Evolutionary conservation across 2,113 vertebrate species (phyloP).

Genomic region (Sinocyclocheilus rhinocerous): DNA sequence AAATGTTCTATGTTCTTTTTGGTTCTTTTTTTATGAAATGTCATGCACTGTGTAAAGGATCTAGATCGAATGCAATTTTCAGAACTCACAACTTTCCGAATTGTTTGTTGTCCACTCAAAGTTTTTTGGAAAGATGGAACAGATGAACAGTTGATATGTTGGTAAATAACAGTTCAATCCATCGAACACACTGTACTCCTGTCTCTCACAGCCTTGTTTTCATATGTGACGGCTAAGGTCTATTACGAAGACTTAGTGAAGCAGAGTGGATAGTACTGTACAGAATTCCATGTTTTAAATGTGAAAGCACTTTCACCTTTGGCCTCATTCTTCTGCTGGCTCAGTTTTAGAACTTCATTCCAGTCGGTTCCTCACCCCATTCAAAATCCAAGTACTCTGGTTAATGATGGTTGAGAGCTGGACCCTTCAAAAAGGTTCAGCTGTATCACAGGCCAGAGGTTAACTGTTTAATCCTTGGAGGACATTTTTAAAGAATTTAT

Average conservation of each 20-base stretch:
- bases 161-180: neutral
- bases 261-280: constrained; percentile 35
- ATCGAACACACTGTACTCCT: neutral
- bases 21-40: neutral
- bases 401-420: constrained; percentile 7
- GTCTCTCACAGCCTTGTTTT: neutral
- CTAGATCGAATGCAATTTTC: neutral
- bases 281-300: neutral
- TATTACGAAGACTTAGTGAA: constrained; percentile 21
- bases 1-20: neutral
- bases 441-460: constrained; percentile 4
- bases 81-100: neutral
- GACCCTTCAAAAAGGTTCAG: neutral
- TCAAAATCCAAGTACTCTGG: neutral
- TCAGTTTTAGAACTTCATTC: neutral
- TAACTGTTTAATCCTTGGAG: neutral
- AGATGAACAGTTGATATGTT: neutral
- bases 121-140: neutral
- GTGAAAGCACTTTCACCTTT: constrained; percentile 28
- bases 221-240: neutral
- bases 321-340: constrained; percentile 18
- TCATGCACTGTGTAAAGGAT: neutral
- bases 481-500: neutral
- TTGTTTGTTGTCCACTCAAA: neutral
- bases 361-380: neutral